Evolutionary conservation across 2,888 invertebrate genomes (phyloP).

Genomic region (Catocala fraxini): DNA sequence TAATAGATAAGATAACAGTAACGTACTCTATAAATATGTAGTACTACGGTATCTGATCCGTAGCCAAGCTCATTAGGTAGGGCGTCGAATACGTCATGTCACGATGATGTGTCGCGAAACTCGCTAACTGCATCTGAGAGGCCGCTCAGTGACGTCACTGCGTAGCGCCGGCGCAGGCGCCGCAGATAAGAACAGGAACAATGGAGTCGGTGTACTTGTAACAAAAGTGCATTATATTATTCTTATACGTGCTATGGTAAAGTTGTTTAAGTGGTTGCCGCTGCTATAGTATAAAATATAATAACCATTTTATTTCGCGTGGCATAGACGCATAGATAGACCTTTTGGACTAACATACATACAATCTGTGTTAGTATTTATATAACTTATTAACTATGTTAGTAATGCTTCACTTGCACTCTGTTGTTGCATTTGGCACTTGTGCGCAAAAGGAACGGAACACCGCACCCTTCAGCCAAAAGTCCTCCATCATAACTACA

Average conservation of each 20-base stretch:
- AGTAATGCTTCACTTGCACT: too few relatives aligned
- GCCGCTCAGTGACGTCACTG: conserved; percentile 60
- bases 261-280: too few relatives aligned
- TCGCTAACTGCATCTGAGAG: conserved; percentile 58
- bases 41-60: conserved; percentile 12
- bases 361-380: too few relatives aligned
- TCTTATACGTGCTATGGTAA: neutral
- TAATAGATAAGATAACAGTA: neutral
- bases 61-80: conserved; percentile 39
- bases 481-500: too few relatives aligned
- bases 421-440: too few relatives aligned
- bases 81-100: conserved; percentile 49
- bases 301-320: too few relatives aligned
- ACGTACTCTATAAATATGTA: neutral
- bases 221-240: neutral
- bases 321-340: too few relatives aligned
- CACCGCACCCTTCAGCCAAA: too few relatives aligned
- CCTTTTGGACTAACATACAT: too few relatives aligned
- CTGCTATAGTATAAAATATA: too few relatives aligned
- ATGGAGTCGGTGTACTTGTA: neutral
- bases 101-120: conserved; percentile 62
- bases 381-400: too few relatives aligned
- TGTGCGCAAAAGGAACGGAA: too few relatives aligned
- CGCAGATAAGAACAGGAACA: conserved; percentile 1
- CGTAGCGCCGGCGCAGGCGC: conserved; percentile 35